phyloP scores from a whole-genome alignment of 2,888 invertebrate species.

The Patella pellucida region DNA sequence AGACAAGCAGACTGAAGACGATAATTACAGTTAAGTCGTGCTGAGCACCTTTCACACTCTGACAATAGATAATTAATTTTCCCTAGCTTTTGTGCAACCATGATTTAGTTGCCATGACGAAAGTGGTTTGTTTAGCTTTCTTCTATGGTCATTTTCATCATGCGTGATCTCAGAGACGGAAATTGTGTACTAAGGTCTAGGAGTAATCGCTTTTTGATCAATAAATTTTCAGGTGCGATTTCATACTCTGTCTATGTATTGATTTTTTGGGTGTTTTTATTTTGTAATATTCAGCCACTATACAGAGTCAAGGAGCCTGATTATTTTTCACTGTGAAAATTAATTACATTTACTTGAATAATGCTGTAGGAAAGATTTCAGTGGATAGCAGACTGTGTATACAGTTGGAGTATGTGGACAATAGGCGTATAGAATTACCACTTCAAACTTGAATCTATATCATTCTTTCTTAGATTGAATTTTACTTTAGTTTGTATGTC shows the following conservation, averaged over 20 bases:
- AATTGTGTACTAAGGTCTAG: slow-evolving; percentile 22
- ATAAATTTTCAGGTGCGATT: slow-evolving; percentile 24
- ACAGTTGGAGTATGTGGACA: too few species aligned
- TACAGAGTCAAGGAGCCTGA: background rate
- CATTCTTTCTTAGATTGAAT: too few species aligned
- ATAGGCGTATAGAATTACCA: too few species aligned
- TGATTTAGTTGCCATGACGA: slow-evolving; percentile 25
- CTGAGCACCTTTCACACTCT: slow-evolving; percentile 16
- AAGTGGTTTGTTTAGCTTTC: slow-evolving; percentile 14
- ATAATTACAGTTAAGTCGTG: slow-evolving; percentile 17
- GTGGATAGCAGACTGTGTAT: too few species aligned
- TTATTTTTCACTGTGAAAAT: background rate
- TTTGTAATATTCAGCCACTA: background rate
- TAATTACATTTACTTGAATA: too few species aligned
- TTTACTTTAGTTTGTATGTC: too few species aligned
- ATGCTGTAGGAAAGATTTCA: too few species aligned
- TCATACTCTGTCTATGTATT: slow-evolving; percentile 15
- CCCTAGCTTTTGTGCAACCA: slow-evolving; percentile 14
- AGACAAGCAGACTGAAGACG: slow-evolving; percentile 5
- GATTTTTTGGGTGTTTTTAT: background rate
- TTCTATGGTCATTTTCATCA: background rate
- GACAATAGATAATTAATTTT: slow-evolving; percentile 27
- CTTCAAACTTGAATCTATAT: too few species aligned
- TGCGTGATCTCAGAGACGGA: slow-evolving; percentile 14
- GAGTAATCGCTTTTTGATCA: slow-evolving; percentile 11